Evolutionary conservation across 2,797 vertebrate species (phyloP).

Genomic region (Sarcophilus harrisii): DNA sequence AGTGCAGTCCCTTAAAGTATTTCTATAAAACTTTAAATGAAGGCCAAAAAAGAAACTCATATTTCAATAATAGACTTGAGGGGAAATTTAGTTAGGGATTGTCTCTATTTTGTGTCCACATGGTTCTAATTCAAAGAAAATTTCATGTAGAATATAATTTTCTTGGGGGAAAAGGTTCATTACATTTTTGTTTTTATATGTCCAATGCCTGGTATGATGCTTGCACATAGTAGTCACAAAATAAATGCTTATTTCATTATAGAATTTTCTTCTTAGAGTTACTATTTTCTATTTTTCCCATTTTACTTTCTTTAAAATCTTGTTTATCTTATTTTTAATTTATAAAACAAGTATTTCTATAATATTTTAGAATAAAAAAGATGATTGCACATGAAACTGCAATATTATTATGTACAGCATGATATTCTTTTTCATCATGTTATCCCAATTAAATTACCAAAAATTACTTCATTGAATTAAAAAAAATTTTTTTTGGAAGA

Average conservation of each 20-base stretch:
- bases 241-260: background rate
- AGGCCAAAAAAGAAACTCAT: background rate
- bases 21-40: slow-evolving; percentile 25
- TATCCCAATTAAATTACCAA: background rate
- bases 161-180: background rate
- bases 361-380: background rate
- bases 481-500: background rate
- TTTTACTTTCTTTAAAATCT: slow-evolving; percentile 18
- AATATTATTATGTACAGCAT: background rate
- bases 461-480: background rate
- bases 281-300: slow-evolving; percentile 23
- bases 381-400: background rate
- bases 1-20: background rate
- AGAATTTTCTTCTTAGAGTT: background rate
- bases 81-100: slow-evolving; percentile 29
- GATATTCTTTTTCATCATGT: background rate
- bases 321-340: slow-evolving; percentile 52
- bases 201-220: background rate
- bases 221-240: background rate
- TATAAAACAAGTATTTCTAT: background rate
- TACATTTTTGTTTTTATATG: background rate
- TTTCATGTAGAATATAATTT: background rate
- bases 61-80: slow-evolving; percentile 8
- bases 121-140: slow-evolving; percentile 13
- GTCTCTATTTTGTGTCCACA: slow-evolving; percentile 21